Evolutionary conservation across 2,797 vertebrate genomes (phyloP).

Genomic region (Macrochelys suwanniensis): DNA sequence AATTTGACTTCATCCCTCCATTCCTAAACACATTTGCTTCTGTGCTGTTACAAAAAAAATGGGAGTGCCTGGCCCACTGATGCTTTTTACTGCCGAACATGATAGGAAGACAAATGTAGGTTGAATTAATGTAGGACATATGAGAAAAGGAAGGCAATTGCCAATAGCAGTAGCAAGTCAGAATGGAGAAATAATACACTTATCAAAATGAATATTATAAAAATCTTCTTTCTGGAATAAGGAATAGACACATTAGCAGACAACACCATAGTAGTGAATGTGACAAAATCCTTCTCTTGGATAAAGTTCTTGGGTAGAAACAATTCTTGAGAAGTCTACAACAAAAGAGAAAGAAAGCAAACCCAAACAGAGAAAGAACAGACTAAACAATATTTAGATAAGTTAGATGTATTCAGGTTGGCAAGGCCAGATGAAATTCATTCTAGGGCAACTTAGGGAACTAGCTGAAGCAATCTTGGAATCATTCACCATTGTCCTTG

Average conservation of each 20-base stretch:
- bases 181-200: not conserved
- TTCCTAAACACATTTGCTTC: not conserved
- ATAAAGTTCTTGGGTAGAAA: not conserved
- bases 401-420: not conserved
- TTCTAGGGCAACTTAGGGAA: not conserved
- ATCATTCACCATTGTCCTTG: not conserved
- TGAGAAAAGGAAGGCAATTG: not conserved
- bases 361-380: not conserved
- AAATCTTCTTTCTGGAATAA: not conserved
- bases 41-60: not conserved
- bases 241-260: not conserved
- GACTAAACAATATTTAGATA: not conserved
- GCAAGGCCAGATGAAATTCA: not conserved
- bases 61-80: not conserved
- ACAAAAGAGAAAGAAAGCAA: not conserved
- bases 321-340: not conserved
- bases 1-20: not conserved
- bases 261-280: not conserved
- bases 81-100: slow-evolving; percentile 22
- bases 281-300: not conserved
- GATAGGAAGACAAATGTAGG: not conserved
- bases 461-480: not conserved
- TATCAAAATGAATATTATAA: not conserved
- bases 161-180: not conserved
- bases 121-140: not conserved